phyloP scores from a whole-genome alignment of 2,888 invertebrate species.

The Lysandra coridon region DNA sequence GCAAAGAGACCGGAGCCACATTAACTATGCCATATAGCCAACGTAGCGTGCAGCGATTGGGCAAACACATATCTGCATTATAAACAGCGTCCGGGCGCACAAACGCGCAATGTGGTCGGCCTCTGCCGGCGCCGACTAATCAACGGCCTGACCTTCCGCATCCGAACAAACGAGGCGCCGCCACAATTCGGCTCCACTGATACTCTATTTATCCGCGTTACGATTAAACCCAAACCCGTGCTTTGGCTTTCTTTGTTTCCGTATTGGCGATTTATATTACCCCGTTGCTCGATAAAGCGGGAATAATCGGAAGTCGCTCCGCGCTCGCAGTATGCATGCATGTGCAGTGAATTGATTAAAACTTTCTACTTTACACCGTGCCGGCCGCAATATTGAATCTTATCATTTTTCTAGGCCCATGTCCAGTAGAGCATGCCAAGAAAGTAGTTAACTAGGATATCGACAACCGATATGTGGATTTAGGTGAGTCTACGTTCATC shows the following conservation, averaged over 20 bases:
- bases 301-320: conserved; percentile 55
- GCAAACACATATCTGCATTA: conserved; percentile 82
- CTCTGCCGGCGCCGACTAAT: conserved; percentile 78
- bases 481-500: conserved; percentile 47
- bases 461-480: conserved; percentile 40
- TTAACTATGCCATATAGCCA: conserved; percentile 81
- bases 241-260: conserved; percentile 26
- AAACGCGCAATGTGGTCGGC: conserved; percentile 79
- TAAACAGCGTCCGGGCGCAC: conserved; percentile 78
- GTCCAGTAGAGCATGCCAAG: conserved; percentile 72
- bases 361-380: conserved; percentile 78
- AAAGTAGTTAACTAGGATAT: conserved; percentile 52
- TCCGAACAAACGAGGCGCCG: conserved; percentile 67
- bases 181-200: conserved; percentile 34
- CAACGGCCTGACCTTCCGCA: conserved; percentile 77
- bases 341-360: conserved; percentile 75
- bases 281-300: conserved; percentile 54
- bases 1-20: conserved; percentile 79
- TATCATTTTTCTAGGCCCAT: conserved; percentile 69
- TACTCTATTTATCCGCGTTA: conserved; percentile 11
- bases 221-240: conserved; percentile 25
- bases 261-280: conserved; percentile 43
- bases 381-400: conserved; percentile 72
- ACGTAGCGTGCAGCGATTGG: conserved; percentile 79
- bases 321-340: conserved; percentile 62